Percentiles rank a stretch among this genome's conserved stretches.
Evolutionary conservation across 1,140 invertebrate species (phyloP).

Genomic region (Microplitis demolitor): DNA sequence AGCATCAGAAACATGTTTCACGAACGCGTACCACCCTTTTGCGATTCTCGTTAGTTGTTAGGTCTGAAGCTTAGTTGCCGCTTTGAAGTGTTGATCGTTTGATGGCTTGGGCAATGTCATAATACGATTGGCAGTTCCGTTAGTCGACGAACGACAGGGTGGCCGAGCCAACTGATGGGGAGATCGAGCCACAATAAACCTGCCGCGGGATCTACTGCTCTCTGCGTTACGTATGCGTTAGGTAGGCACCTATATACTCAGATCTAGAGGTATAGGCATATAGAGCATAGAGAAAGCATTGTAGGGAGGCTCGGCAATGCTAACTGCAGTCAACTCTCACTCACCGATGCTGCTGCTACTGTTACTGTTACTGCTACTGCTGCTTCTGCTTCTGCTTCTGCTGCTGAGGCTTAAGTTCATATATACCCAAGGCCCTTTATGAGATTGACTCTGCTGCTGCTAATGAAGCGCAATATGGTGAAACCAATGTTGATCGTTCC

Average conservation of each 20-base stretch:
- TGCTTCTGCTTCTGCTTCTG: not conserved
- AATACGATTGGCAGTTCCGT: conserved; percentile 36
- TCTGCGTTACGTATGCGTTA: conserved; percentile 23
- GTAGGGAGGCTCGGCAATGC: not conserved
- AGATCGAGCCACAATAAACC: conserved; percentile 8
- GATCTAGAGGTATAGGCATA: no score
- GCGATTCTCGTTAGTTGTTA: conserved; percentile 2
- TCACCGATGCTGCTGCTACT: not conserved
- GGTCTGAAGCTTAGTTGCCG: conserved; percentile 36
- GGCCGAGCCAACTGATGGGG: not conserved
- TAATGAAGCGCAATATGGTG: conserved; percentile 45
- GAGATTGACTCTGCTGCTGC: conserved; percentile 40
- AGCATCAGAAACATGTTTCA: not conserved
- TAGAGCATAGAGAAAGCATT: no score
- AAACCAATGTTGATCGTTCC: conserved; percentile 34
- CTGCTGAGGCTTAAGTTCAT: not conserved
- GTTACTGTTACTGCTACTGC: not conserved
- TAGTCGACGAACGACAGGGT: not conserved
- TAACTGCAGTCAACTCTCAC: conserved; percentile 7
- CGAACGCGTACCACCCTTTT: not conserved
- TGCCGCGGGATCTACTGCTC: conserved; percentile 5
- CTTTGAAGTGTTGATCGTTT: conserved; percentile 49
- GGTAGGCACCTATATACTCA: not conserved
- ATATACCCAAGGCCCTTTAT: conserved; percentile 30
- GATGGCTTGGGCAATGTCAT: conserved; percentile 48